Conservation (phyloP, 1,140 invertebrate species). For the Dendroctonus ponderosae region DNA sequence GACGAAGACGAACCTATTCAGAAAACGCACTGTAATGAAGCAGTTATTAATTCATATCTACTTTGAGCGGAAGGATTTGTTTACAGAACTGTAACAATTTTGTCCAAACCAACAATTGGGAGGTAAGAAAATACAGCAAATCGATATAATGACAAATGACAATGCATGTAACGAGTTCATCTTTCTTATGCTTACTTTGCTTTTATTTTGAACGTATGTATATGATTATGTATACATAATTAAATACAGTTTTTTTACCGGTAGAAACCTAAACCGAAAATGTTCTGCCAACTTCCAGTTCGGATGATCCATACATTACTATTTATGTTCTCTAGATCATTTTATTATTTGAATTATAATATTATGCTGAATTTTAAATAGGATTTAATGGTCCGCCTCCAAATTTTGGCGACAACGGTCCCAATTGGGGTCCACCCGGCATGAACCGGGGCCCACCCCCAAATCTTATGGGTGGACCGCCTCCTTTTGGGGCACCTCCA, state of each 20-base stretch:
- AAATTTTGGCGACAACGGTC: slow-evolving; percentile 52
- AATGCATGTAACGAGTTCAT: background rate
- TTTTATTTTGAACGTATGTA: background rate
- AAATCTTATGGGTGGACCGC: slow-evolving; percentile 43
- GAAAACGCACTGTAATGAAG: too few species aligned
- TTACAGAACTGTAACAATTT: too few species aligned
- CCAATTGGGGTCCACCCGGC: slow-evolving; percentile 64
- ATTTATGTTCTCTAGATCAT: background rate
- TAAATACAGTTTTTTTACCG: background rate
- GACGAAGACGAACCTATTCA: too few species aligned
- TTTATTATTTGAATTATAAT: background rate
- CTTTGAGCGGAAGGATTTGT: too few species aligned
- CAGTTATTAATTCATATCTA: too few species aligned
- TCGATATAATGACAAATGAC: background rate
- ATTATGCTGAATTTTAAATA: background rate
- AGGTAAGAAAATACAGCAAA: background rate
- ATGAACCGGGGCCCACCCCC: slow-evolving; percentile 44
- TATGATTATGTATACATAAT: background rate
- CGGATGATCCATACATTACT: too few species aligned
- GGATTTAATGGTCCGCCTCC: slow-evolving; percentile 55
- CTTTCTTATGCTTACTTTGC: background rate
- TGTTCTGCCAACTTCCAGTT: background rate
- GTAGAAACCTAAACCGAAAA: too few species aligned
- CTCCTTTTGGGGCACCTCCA: slow-evolving; percentile 37
- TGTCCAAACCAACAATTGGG: too few species aligned